A percentile compares a stretch with the other conserved stretches of the same genome.
These are phyloP conservation scores for Habroteleia sp. DNA, from an alignment of 2,888 invertebrate genomes.

Conservation along the genomic window DNA sequence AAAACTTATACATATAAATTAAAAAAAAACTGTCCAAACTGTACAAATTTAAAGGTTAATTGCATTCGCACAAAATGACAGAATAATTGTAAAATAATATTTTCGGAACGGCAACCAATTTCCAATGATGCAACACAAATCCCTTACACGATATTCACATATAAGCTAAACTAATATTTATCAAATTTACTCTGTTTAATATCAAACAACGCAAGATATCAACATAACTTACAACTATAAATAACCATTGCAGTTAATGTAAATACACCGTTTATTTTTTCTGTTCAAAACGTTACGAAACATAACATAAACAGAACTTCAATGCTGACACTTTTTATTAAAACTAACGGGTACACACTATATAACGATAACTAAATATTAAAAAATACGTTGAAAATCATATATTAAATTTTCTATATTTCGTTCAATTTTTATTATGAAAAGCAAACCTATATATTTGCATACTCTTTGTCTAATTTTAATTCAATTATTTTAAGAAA, in stretches of 20 bases:
- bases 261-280: constrained; percentile 13
- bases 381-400: background rate
- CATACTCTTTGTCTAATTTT: too few relatives aligned
- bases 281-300: constrained; percentile 12
- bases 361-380: background rate
- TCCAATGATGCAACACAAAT: constrained; percentile 2
- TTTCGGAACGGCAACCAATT: background rate
- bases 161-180: constrained; percentile 26
- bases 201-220: constrained; percentile 12
- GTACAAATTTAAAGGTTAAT: too few relatives aligned
- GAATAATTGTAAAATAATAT: background rate
- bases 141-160: background rate
- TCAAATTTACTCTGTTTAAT: constrained; percentile 30
- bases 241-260: constrained; percentile 28
- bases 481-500: too few relatives aligned
- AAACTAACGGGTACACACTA: background rate
- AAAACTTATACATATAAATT: too few relatives aligned
- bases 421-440: too few relatives aligned
- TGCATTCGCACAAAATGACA: background rate
- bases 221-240: constrained; percentile 7
- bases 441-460: too few relatives aligned
- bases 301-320: background rate
- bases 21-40: too few relatives aligned
- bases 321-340: constrained; percentile 16
- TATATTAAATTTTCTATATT: too few relatives aligned